These are phyloP conservation scores for Pseudorhiza aurosa DNA, from an alignment of 30 jellyfish, hydroid and myxozoan species.

Conservation along the genomic window DNA sequence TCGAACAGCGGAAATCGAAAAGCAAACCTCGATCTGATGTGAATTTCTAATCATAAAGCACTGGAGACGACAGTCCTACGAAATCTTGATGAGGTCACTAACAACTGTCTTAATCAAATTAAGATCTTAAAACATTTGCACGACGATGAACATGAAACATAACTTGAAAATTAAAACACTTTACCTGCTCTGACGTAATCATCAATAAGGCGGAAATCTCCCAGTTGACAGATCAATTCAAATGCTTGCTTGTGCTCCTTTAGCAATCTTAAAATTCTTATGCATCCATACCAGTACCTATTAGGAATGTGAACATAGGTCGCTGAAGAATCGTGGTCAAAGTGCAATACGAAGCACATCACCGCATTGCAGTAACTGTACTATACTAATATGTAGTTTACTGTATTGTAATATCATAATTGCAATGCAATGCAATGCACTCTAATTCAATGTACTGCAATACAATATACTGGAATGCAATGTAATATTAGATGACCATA, in stretches of 20 bases:
- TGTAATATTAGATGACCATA: too few relatives aligned
- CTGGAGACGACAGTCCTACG: too few relatives aligned
- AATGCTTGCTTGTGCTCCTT: conserved; percentile 48
- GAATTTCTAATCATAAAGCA: too few relatives aligned
- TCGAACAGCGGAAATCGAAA: too few relatives aligned
- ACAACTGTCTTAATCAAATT: too few relatives aligned
- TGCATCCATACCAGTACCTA: conserved; percentile 70
- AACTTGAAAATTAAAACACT: too few relatives aligned
- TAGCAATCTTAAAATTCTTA: conserved; percentile 14
- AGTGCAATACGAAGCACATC: too few relatives aligned
- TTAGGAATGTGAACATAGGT: neutral
- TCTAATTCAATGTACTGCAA: neutral
- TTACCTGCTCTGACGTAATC: conserved; percentile 37
- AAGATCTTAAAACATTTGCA: too few relatives aligned
- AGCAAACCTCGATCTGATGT: too few relatives aligned
- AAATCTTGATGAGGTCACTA: too few relatives aligned
- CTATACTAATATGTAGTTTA: neutral
- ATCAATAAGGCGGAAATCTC: conserved; percentile 35
- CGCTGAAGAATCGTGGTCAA: neutral
- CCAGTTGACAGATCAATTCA: conserved; percentile 57
- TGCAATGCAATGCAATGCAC: neutral
- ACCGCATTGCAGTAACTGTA: too few relatives aligned
- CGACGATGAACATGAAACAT: neutral
- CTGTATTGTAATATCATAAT: neutral
- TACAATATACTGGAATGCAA: neutral